These are phyloP conservation scores for Hyppa rectilinea DNA, from an alignment of 2,888 invertebrate species.

Conservation along the genomic window DNA sequence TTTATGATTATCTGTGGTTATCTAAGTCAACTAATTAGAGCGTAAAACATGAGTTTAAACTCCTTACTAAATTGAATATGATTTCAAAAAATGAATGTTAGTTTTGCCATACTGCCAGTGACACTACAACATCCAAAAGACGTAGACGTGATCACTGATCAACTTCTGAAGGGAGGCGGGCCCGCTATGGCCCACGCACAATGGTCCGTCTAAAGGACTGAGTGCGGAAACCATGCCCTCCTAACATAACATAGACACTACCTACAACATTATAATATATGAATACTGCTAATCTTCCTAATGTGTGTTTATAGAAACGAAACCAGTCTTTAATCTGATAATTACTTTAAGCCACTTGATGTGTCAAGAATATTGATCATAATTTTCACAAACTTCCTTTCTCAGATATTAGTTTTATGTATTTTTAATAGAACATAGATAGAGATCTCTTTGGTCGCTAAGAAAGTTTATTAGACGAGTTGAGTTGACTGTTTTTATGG, in stretches of 20 bases:
- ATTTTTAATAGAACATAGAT: conserved; percentile 39
- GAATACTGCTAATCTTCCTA: conserved; percentile 11
- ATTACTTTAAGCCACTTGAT: conserved; percentile 10
- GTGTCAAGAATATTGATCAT: conserved; percentile 24
- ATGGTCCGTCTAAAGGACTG: too few relatives aligned
- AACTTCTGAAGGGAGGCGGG: too few relatives aligned
- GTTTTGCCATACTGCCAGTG: neutral
- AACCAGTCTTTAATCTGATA: conserved; percentile 26
- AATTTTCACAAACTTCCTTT: conserved; percentile 28
- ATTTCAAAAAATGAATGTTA: neutral
- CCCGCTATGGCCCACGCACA: too few relatives aligned
- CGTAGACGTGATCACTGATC: too few relatives aligned
- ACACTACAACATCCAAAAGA: neutral
- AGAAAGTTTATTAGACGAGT: conserved; percentile 30
- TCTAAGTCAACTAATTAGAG: neutral
- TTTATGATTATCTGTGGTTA: neutral
- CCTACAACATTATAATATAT: too few relatives aligned
- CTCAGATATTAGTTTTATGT: conserved; percentile 31
- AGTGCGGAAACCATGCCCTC: too few relatives aligned
- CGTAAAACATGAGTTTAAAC: neutral
- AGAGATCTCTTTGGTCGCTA: conserved; percentile 24
- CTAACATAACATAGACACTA: too few relatives aligned
- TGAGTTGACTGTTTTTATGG: conserved; percentile 15
- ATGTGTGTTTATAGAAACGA: conserved; percentile 3
- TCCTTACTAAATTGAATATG: neutral